Percentiles rank a stretch among this genome's conserved stretches.
These are phyloP conservation scores for Plotosus lineatus DNA, from an alignment of 2,113 vertebrate genomes.

Conservation along the genomic window DNA sequence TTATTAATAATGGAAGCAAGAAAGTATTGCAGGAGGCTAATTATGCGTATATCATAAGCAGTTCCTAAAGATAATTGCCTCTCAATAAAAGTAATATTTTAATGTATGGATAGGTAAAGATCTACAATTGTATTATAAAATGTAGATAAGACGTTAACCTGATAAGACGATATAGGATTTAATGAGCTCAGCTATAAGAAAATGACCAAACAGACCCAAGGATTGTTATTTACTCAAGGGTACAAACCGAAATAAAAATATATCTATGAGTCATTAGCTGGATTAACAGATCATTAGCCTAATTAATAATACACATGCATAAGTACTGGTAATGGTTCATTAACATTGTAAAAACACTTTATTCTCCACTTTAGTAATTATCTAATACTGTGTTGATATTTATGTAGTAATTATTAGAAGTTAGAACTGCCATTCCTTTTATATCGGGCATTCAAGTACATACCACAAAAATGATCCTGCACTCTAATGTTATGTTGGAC, in stretches of 20 bases:
- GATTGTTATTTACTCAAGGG: background rate
- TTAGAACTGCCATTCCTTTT: background rate
- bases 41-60: background rate
- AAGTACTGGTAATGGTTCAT: background rate
- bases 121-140: background rate
- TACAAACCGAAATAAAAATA: background rate
- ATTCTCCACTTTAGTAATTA: background rate
- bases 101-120: background rate
- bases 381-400: background rate
- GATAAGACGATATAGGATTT: background rate
- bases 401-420: background rate
- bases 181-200: background rate
- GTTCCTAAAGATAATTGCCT: background rate
- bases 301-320: background rate
- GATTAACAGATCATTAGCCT: conserved; percentile 9
- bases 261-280: background rate
- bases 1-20: background rate
- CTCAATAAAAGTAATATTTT: background rate
- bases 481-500: too few relatives aligned
- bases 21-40: background rate
- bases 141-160: too few relatives aligned
- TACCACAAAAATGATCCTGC: background rate
- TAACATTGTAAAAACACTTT: conserved; percentile 4
- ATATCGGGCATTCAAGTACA: background rate
- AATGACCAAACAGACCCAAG: too few relatives aligned